Evolutionary conservation across 2,113 vertebrate species (phyloP).

Genomic region (Helogale parvula): DNA sequence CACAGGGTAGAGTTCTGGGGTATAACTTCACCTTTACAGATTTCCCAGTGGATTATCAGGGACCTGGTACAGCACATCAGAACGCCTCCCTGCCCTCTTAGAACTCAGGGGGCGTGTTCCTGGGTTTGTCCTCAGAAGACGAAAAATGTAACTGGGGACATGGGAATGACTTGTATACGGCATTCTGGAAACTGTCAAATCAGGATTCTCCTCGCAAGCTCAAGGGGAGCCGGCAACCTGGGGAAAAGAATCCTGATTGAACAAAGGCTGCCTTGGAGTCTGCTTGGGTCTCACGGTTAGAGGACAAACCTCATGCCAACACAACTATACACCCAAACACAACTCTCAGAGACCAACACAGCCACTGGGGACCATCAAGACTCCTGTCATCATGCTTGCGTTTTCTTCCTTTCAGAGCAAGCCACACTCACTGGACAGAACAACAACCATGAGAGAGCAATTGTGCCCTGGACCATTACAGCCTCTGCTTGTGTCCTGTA

Average conservation of each 20-base stretch:
- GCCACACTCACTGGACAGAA: not conserved
- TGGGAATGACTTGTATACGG: not conserved
- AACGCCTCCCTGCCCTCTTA: not conserved
- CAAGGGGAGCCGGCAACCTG: not conserved
- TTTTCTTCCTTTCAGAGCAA: conserved; percentile 16
- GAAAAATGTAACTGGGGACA: not conserved
- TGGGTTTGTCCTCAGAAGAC: not conserved
- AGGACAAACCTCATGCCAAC: not conserved
- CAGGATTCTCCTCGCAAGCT: not conserved
- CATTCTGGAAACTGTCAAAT: not conserved
- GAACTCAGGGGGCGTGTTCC: not conserved
- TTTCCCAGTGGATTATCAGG: not conserved
- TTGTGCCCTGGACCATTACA: not conserved
- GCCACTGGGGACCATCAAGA: not conserved
- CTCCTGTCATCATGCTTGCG: not conserved
- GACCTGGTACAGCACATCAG: not conserved
- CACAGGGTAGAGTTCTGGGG: not conserved
- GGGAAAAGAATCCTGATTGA: not conserved
- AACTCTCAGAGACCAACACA: accelerated
- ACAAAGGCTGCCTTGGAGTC: not conserved
- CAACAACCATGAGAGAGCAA: not conserved
- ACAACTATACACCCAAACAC: not conserved
- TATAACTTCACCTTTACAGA: conserved; percentile 7
- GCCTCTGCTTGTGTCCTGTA: not conserved
- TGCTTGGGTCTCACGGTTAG: not conserved